These are phyloP conservation scores for Coryphaenoides rupestris DNA, from an alignment of 2,113 vertebrate genomes.

Conservation along the genomic window DNA sequence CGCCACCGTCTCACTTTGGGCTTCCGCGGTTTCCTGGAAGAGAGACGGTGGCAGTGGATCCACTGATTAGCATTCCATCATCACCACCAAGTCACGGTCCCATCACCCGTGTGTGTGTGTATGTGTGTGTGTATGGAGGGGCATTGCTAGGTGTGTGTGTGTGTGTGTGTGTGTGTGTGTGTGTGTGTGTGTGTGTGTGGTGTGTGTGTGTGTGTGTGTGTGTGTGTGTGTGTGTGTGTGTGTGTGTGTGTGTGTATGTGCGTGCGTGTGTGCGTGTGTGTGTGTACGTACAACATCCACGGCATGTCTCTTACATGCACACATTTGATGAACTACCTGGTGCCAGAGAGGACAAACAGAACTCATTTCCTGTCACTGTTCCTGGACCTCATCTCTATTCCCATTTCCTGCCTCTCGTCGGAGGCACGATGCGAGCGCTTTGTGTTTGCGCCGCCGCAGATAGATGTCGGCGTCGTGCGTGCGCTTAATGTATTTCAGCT, in stretches of 20 bases:
- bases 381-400: conserved; percentile 65
- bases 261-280: too few relatives aligned
- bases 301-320: conserved; percentile 39
- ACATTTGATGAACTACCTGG: conserved; percentile 69
- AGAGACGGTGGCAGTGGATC: conserved; percentile 1
- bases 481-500: conserved; percentile 38
- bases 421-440: conserved; percentile 59
- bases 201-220: too few relatives aligned
- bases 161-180: too few relatives aligned
- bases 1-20: conserved; percentile 14
- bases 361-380: conserved; percentile 69
- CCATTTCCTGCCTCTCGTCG: conserved; percentile 64
- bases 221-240: too few relatives aligned
- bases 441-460: conserved; percentile 40
- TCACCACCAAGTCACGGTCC: conserved; percentile 18
- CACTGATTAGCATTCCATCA: conserved; percentile 27
- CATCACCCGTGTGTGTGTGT: conserved; percentile 27
- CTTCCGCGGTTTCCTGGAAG: conserved; percentile 22
- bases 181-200: too few relatives aligned
- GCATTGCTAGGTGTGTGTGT: not conserved
- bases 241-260: too few relatives aligned
- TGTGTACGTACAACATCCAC: conserved; percentile 28
- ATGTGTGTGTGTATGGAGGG: too few relatives aligned
- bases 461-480: conserved; percentile 30
- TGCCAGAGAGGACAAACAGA: conserved; percentile 68